phyloP scores from a whole-genome alignment of 2,797 vertebrate species.

The Galaxias olidus region DNA sequence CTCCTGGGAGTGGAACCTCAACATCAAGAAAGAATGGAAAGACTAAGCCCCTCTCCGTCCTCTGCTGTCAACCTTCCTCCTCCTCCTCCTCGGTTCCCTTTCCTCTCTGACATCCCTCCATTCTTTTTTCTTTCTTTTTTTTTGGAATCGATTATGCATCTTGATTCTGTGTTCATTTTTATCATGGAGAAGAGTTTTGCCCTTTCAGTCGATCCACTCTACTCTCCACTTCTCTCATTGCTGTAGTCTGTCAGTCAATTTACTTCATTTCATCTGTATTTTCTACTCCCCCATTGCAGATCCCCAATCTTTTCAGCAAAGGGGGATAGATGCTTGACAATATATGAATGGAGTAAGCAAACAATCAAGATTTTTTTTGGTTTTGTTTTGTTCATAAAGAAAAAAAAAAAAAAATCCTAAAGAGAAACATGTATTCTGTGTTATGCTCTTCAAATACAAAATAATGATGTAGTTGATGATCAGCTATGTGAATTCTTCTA shows the following conservation, averaged over 20 bases:
- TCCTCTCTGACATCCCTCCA: not conserved
- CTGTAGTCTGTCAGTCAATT: conserved; percentile 29
- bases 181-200: conserved; percentile 26
- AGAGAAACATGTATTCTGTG: conserved; percentile 25
- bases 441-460: conserved; percentile 39
- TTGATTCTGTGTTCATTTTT: conserved; percentile 5
- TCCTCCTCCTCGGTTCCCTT: conserved; percentile 10
- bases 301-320: not conserved
- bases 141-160: too few species aligned
- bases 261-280: conserved; percentile 21
- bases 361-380: conserved; percentile 61
- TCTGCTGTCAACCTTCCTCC: not conserved
- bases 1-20: conserved; percentile 98
- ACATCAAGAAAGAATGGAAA: conserved; percentile 97
- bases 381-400: conserved; percentile 66
- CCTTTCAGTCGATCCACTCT: conserved; percentile 52
- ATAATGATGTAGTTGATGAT: conserved; percentile 43
- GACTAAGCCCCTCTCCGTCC: conserved; percentile 76
- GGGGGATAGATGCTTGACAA: conserved; percentile 56
- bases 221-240: not conserved
- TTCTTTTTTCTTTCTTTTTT: too few species aligned
- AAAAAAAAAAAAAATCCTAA: conserved; percentile 20
- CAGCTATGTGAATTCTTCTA: conserved; percentile 30
- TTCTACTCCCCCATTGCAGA: not conserved
- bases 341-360: conserved; percentile 63